Evolutionary conservation across 2,797 vertebrate genomes (phyloP).

Genomic region (Gymnothorax reevesii): DNA sequence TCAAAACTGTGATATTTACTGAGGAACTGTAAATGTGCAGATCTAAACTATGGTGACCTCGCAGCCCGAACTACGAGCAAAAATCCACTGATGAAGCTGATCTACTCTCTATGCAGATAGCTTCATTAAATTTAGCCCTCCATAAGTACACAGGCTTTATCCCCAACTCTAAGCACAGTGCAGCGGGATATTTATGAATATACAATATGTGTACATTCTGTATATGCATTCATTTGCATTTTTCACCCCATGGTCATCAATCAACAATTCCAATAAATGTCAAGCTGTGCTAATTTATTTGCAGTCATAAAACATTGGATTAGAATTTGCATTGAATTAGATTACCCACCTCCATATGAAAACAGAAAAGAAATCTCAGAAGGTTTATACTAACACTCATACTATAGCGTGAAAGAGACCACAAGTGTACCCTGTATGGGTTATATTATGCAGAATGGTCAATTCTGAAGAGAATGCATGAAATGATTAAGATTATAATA

Average conservation of each 20-base stretch:
- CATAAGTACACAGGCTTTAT: neutral
- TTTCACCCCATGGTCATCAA: neutral
- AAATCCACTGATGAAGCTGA: neutral
- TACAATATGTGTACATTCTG: neutral
- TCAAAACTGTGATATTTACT: neutral
- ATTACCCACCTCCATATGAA: neutral
- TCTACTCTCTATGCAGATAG: neutral
- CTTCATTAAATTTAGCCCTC: neutral
- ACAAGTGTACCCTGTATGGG: neutral
- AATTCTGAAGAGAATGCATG: neutral
- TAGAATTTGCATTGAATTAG: neutral
- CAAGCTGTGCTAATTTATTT: conserved; percentile 1
- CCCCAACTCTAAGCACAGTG: neutral
- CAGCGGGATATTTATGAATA: neutral
- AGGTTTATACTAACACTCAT: neutral
- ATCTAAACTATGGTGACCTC: neutral
- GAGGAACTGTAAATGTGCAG: neutral
- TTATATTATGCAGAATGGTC: neutral
- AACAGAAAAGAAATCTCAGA: neutral
- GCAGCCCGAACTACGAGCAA: neutral
- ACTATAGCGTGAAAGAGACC: neutral
- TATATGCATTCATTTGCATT: neutral
- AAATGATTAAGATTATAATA: neutral
- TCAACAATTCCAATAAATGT: conserved; percentile 4
- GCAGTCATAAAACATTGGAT: neutral